A percentile compares a stretch with the other conserved stretches of the same genome.
phyloP scores from a whole-genome alignment of 2,888 invertebrate genomes.

The Chirona hameri region DNA sequence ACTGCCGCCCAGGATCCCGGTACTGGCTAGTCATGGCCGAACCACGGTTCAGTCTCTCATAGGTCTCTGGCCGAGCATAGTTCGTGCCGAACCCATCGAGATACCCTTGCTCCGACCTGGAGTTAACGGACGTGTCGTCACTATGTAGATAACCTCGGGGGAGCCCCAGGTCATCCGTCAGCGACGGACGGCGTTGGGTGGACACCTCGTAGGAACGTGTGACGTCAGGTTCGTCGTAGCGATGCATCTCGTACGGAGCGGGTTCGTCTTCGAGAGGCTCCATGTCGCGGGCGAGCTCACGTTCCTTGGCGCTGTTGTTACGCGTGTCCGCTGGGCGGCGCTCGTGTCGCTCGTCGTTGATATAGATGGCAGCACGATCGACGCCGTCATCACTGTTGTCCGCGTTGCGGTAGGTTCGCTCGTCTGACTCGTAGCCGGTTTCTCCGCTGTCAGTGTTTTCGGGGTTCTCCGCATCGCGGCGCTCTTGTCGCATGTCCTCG shows the following conservation, averaged over 20 bases:
- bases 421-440: not conserved
- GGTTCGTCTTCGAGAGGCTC: not conserved
- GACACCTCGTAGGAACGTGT: not conserved
- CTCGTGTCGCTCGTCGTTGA: not conserved
- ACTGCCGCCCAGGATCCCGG: not conserved
- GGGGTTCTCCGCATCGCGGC: no score
- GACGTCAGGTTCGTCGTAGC: not conserved
- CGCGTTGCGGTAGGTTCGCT: no score
- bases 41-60: not conserved
- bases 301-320: not conserved
- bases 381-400: not conserved
- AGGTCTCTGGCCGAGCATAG: not conserved
- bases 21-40: not conserved
- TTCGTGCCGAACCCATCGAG: no score
- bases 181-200: not conserved
- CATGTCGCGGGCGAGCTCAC: not conserved
- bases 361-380: not conserved
- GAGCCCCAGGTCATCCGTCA: not conserved
- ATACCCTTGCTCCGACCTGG: not conserved
- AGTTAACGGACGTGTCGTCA: not conserved
- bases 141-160: not conserved
- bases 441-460: not conserved
- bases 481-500: not conserved
- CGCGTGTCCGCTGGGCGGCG: not conserved
- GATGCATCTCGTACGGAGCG: not conserved